Evolutionary conservation across 2,888 invertebrate species (phyloP).

Genomic region (Lasius platythorax): DNA sequence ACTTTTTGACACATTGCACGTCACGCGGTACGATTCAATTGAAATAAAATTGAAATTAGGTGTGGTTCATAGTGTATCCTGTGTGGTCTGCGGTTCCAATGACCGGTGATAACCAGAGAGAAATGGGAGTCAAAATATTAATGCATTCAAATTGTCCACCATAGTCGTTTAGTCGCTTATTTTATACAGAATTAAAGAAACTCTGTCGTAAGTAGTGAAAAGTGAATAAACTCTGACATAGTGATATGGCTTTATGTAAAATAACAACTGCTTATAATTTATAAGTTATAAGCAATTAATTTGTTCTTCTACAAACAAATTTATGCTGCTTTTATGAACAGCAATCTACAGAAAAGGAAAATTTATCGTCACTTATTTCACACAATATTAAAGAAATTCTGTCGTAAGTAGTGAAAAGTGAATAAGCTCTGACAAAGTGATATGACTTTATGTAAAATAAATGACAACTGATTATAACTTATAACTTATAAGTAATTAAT

Average conservation of each 20-base stretch:
- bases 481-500: background rate
- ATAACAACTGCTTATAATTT: background rate
- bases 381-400: background rate
- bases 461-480: background rate
- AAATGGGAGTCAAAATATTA: constrained; percentile 66
- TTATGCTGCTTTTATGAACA: background rate
- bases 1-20: constrained; percentile 74
- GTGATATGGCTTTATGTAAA: background rate
- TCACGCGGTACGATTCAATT: constrained; percentile 70
- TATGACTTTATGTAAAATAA: background rate
- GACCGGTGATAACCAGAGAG: constrained; percentile 47
- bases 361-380: constrained; percentile 13
- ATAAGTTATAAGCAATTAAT: background rate
- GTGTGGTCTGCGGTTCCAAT: constrained; percentile 47
- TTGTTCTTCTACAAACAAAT: background rate
- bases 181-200: background rate
- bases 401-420: background rate
- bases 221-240: background rate
- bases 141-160: constrained; percentile 21
- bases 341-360: background rate
- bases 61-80: constrained; percentile 56
- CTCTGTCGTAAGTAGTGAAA: background rate
- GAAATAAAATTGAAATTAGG: constrained; percentile 73
- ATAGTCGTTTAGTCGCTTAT: constrained; percentile 15
- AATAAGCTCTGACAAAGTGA: background rate